These are phyloP conservation scores for Coleophora deauratella DNA, from an alignment of 2,888 invertebrate genomes.

Conservation along the genomic window DNA sequence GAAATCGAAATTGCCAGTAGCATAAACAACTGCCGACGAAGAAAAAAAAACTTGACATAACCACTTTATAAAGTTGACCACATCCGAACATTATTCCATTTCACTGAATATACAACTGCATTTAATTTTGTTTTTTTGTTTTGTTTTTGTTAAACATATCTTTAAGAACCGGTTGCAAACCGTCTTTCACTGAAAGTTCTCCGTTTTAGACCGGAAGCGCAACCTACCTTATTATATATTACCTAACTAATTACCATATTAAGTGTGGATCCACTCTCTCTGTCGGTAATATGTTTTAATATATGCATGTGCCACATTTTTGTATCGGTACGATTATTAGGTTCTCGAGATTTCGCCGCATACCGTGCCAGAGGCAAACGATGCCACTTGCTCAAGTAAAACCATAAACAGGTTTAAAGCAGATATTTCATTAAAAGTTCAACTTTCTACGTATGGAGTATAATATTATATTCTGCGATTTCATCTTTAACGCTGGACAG, in stretches of 20 bases:
- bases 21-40: neutral
- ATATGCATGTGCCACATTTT: slow-evolving; percentile 46
- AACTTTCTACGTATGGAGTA: slow-evolving; percentile 49
- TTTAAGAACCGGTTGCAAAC: slow-evolving; percentile 1
- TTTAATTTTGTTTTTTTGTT: neutral
- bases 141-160: neutral
- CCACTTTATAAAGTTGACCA: slow-evolving; percentile 1
- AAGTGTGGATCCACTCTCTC: slow-evolving; percentile 31
- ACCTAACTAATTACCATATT: slow-evolving; percentile 19
- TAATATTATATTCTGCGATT: slow-evolving; percentile 43
- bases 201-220: slow-evolving; percentile 12
- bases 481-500: slow-evolving; percentile 24
- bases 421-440: slow-evolving; percentile 30
- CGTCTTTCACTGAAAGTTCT: neutral
- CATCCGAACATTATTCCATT: slow-evolving; percentile 5
- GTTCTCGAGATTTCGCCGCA: slow-evolving; percentile 29
- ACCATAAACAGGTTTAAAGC: slow-evolving; percentile 43
- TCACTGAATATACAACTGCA: slow-evolving; percentile 7
- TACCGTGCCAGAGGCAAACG: slow-evolving; percentile 24
- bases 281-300: slow-evolving; percentile 25
- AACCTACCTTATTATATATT: slow-evolving; percentile 13
- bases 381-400: slow-evolving; percentile 26
- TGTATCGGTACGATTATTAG: slow-evolving; percentile 36
- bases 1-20: slow-evolving; percentile 17
- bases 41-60: slow-evolving; percentile 2